Evolutionary conservation across 2,113 vertebrate genomes (phyloP), one percentile per base, ranked within the genome.

Genomic region (Myotis lucifugus): DNA sequence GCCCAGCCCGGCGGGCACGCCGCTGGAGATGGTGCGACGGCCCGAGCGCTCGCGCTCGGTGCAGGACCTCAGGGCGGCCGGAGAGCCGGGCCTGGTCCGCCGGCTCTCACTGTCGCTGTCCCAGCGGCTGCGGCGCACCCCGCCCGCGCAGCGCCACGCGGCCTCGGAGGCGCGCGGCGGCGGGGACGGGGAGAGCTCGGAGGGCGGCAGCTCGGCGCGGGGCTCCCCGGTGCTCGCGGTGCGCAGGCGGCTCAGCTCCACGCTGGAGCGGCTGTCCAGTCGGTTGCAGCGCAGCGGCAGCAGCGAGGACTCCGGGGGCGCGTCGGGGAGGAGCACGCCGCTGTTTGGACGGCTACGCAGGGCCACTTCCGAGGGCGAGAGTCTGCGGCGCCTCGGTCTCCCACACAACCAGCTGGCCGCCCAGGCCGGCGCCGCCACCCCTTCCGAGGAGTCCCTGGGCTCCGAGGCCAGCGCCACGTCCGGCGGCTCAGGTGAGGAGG

Each of bases 11-110:
- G 98, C 97, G 0, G 99, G 99, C 0, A 99, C 99, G 42, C 99
- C 99, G 0, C 97, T 99, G 90, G 99, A 99, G 97, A 97, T 99
- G 37, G 98, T 97, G 76, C 96, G 91, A 37, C 91, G 98, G n/a
- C 96, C 98, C 0, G 98, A 99, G 96, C 99, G 99, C 96, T 99
- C 99, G n/a, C 99, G 98, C 96, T 99, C 99, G 0, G 99, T 99
- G 91, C 99, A 99, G 97, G 99, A 99, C 97, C 98, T 99, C 74
- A 98, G 99, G 15, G 99, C 99, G 95, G 98, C 98, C 1, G 99
- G 99, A 96, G 99, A 99, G 83, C 98, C 98, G 17, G 98, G 99
- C 83, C 99, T 99, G 50, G 99, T 99, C 97, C 99, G 98, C 95
- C 99, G 99, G 94, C 99, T 99, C 67, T 98, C 98, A 0, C 95